Evolutionary conservation across 2,113 vertebrate genomes (phyloP).

Genomic region (Scopus umbretta): DNA sequence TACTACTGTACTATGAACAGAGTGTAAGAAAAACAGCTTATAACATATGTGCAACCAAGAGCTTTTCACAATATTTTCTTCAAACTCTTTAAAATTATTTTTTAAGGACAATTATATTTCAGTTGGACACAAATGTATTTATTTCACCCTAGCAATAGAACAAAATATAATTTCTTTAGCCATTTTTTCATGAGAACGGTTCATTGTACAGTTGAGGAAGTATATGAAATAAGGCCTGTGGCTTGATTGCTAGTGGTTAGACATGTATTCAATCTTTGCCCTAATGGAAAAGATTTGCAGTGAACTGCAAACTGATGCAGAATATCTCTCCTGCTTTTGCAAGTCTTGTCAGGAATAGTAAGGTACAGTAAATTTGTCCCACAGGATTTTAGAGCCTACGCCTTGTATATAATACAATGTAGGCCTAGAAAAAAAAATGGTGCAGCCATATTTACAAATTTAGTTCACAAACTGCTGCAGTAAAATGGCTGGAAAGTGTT

Average conservation of each 20-base stretch:
- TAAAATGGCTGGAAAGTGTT: slow-evolving; percentile 81
- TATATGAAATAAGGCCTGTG: slow-evolving; percentile 97
- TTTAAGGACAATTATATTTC: slow-evolving; percentile 92
- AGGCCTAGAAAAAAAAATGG: slow-evolving; percentile 82
- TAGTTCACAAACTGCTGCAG: slow-evolving; percentile 86
- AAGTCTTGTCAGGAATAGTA: slow-evolving; percentile 88
- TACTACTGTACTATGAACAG: slow-evolving; percentile 80
- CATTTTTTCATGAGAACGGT: slow-evolving; percentile 93
- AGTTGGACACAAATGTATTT: slow-evolving; percentile 87
- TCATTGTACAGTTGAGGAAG: slow-evolving; percentile 98
- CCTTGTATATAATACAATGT: slow-evolving; percentile 95
- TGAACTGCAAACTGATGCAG: slow-evolving; percentile 80
- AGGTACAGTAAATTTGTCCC: slow-evolving; percentile 85
- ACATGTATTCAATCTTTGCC: slow-evolving; percentile 90
- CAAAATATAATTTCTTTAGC: slow-evolving; percentile 99
- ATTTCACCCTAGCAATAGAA: slow-evolving; percentile 99
- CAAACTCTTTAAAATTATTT: slow-evolving; percentile 87
- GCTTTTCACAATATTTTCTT: slow-evolving; percentile 92
- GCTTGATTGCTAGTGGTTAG: slow-evolving; percentile 99
- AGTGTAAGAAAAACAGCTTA: slow-evolving; percentile 85
- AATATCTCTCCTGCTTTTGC: slow-evolving; percentile 88
- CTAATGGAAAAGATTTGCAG: slow-evolving; percentile 85
- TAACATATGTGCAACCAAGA: slow-evolving; percentile 90
- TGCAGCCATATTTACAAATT: slow-evolving; percentile 96
- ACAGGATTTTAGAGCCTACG: slow-evolving; percentile 85